These are phyloP conservation scores for Eupithecia exiguata DNA, from an alignment of 2,888 invertebrate species.

Conservation along the genomic window DNA sequence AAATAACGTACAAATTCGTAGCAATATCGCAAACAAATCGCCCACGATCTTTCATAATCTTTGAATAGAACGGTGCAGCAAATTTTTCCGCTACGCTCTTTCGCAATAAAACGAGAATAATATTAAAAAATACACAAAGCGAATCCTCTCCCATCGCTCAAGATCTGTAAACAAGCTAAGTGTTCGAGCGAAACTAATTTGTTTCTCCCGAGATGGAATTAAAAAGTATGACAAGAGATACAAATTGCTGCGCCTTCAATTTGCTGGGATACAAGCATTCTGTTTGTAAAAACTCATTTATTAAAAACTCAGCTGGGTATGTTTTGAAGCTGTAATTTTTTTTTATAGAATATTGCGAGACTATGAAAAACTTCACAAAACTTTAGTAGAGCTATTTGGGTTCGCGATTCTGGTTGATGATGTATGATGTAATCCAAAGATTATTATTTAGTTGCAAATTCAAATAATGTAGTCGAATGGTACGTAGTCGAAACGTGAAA, in stretches of 20 bases:
- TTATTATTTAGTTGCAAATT: background rate
- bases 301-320: slow-evolving; percentile 64
- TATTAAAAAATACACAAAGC: slow-evolving; percentile 50
- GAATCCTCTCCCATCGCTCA: slow-evolving; percentile 56
- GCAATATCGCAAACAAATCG: slow-evolving; percentile 17
- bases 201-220: slow-evolving; percentile 72
- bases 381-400: background rate
- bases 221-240: slow-evolving; percentile 79
- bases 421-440: too few relatives aligned
- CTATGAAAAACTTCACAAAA: background rate
- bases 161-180: slow-evolving; percentile 72
- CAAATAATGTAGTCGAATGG: too few relatives aligned
- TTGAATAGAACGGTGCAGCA: slow-evolving; percentile 29
- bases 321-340: slow-evolving; percentile 15
- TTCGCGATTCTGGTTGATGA: too few relatives aligned
- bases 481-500: background rate
- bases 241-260: slow-evolving; percentile 76
- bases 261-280: slow-evolving; percentile 68
- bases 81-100: slow-evolving; percentile 32
- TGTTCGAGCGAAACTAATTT: slow-evolving; percentile 71
- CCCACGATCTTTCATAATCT: slow-evolving; percentile 14
- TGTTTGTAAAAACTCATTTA: slow-evolving; percentile 75
- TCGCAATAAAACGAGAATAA: slow-evolving; percentile 38
- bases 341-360: background rate
- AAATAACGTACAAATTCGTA: background rate